Base-by-base conservation (phyloP, 64 coral and sea anemone genomes). In the Catalaphyllia jardinei region DNA sequence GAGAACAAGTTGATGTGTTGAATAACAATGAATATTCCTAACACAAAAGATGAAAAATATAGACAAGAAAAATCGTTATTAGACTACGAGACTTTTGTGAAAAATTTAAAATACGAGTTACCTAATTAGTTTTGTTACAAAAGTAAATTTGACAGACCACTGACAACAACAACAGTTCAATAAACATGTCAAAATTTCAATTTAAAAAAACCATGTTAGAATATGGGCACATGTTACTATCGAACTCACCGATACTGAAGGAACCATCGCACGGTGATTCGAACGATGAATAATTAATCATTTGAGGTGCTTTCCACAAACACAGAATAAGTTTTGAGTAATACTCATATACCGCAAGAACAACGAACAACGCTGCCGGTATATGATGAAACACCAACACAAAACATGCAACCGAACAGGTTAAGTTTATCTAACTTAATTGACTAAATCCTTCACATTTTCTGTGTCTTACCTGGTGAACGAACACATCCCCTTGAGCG, bases 401-500 rank as follows among this genome's bases (percentile, higher is more conserved):
- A 64, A 18, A 54, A 57, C 65, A 52, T 50, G 46, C 38, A 87
- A 87, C 31, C 39, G 19, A 74, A 87, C 39, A 55, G 28, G 22
- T 15, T 22, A 20, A 25, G 28, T 86, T 50, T 39, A 67, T 73
- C 19, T 77, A 62, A 22, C 29, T 64, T 35, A 35, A 35, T 35
- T 5, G 17, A 31, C 29, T 39, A 74, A 75, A 30, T 22, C 12
- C 8, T 24, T 29, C 25, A 13, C 2, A 25, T 3, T 52, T 59
- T 69, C 9, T 29, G 16, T 71, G 22, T 31, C 72, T 59, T 96
- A 96, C 95, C 77, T 96, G 95, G 24, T 96, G 95, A 82, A 96
- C 95, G 50, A 96, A 96, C 28, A 96, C 57, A 18, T 96, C 95
- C 67, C 88, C 95, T 16, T 79, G 67, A 2, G 72, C 84, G 63